phyloP scores from a whole-genome alignment of 2,797 vertebrate genomes.

The Macropus fuliginosus region DNA sequence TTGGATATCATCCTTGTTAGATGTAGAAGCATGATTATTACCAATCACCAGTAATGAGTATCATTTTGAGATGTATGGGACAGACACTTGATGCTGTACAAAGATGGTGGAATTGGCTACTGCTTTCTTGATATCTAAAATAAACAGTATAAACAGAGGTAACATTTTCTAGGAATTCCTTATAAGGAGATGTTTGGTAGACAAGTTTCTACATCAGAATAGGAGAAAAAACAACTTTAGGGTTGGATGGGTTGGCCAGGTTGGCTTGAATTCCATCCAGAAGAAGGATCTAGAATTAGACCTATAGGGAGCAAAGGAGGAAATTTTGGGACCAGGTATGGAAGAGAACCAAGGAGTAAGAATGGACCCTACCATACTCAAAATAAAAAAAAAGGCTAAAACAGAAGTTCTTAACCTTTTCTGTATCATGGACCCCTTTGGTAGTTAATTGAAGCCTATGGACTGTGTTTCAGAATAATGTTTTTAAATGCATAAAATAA shows the following conservation, averaged over 20 bases:
- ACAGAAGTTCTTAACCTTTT: neutral
- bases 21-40: neutral
- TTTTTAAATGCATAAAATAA: neutral
- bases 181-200: constrained; percentile 51
- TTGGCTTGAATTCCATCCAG: constrained; percentile 48
- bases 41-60: neutral
- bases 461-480: neutral
- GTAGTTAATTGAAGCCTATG: neutral
- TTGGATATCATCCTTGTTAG: neutral
- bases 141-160: constrained; percentile 43
- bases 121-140: constrained; percentile 53
- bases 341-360: neutral
- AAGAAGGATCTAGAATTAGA: constrained; percentile 1
- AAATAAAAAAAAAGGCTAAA: neutral
- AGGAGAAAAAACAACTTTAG: constrained; percentile 44
- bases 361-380: neutral
- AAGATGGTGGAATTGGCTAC: constrained; percentile 1
- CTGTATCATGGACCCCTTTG: neutral
- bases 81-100: constrained; percentile 23
- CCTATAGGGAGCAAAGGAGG: constrained; percentile 8
- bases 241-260: constrained; percentile 27
- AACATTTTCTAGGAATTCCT: constrained; percentile 42
- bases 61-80: neutral
- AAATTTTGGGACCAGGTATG: neutral
- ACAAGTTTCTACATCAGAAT: constrained; percentile 39